Conservation (phyloP, 2,888 invertebrate genomes). For the Sialis lutaria region DNA sequence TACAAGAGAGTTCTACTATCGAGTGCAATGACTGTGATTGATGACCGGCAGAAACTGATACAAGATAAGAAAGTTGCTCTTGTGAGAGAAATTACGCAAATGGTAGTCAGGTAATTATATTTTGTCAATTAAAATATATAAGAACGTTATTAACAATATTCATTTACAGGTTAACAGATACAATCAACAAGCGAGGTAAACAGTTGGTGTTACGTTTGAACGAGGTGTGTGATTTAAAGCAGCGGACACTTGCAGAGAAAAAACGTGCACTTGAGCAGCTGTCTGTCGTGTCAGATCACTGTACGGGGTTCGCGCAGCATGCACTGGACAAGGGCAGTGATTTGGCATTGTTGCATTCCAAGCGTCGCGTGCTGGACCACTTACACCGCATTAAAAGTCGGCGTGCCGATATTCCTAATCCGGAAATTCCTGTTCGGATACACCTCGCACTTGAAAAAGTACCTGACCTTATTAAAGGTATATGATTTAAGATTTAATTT, state of each 20-base stretch:
- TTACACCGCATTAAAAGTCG: slow-evolving; percentile 66
- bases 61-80: slow-evolving; percentile 70
- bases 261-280: slow-evolving; percentile 66
- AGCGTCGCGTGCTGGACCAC: slow-evolving; percentile 57
- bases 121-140: background rate
- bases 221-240: slow-evolving; percentile 60
- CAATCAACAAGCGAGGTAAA: slow-evolving; percentile 67
- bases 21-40: slow-evolving; percentile 64
- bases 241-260: slow-evolving; percentile 68
- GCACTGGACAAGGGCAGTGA: slow-evolving; percentile 68
- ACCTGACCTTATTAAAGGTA: slow-evolving; percentile 61
- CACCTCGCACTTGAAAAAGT: slow-evolving; percentile 64
- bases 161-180: slow-evolving; percentile 51
- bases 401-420: slow-evolving; percentile 76
- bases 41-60: slow-evolving; percentile 69
- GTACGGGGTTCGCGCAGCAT: slow-evolving; percentile 65
- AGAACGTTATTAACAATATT: background rate
- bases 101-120: slow-evolving; percentile 58
- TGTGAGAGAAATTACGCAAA: slow-evolving; percentile 72
- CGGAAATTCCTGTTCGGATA: slow-evolving; percentile 73
- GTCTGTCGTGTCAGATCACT: slow-evolving; percentile 74
- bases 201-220: slow-evolving; percentile 64
- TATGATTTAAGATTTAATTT: slow-evolving; percentile 1
- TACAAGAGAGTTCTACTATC: slow-evolving; percentile 61
- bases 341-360: slow-evolving; percentile 67